Evolutionary conservation across 2,888 invertebrate species (phyloP).

Genomic region (Buathra laborator): DNA sequence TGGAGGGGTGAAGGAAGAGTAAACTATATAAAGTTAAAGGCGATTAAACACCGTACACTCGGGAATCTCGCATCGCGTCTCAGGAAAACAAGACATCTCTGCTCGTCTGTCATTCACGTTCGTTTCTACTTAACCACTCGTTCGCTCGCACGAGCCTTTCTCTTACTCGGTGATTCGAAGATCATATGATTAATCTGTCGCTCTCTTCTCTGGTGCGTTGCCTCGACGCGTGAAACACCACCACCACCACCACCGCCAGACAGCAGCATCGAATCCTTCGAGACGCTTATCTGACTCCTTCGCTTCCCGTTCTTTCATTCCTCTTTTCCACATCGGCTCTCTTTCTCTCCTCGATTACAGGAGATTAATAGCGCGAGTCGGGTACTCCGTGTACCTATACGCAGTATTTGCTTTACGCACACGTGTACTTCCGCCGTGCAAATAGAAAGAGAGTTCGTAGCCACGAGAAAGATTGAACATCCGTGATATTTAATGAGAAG

Average conservation of each 20-base stretch:
- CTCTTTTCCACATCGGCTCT: constrained; percentile 21
- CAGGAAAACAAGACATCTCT: constrained; percentile 59
- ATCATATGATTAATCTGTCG: constrained; percentile 59
- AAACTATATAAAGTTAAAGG: constrained; percentile 63
- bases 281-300: constrained; percentile 56
- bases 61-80: background rate
- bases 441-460: background rate
- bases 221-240: constrained; percentile 43
- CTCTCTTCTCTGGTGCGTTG: constrained; percentile 50
- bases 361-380: background rate
- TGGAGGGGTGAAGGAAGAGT: constrained; percentile 37
- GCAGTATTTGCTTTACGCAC: background rate
- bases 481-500: constrained; percentile 46
- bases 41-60: constrained; percentile 31
- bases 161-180: constrained; percentile 40
- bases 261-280: constrained; percentile 33
- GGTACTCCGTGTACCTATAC: background rate
- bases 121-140: constrained; percentile 42
- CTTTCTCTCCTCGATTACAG: background rate
- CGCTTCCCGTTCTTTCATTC: constrained; percentile 25
- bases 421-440: constrained; percentile 10
- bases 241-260: constrained; percentile 1
- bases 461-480: constrained; percentile 19
- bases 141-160: constrained; percentile 48
- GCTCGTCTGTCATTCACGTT: constrained; percentile 63